These are phyloP conservation scores for Gonioctena quinquepunctata DNA, from an alignment of 1,140 invertebrate genomes.

Conservation along the genomic window DNA sequence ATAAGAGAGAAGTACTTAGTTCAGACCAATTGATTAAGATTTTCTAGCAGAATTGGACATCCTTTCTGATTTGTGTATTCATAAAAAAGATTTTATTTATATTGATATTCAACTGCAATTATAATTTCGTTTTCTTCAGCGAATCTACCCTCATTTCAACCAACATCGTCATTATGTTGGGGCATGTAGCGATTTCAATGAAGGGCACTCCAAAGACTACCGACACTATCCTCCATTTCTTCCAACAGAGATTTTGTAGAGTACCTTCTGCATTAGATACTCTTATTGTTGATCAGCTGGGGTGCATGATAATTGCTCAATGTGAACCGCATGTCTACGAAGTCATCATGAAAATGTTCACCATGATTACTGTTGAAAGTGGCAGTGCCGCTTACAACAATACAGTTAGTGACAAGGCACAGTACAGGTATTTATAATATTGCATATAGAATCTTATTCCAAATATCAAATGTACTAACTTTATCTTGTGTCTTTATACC, in stretches of 20 bases:
- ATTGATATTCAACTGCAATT: too few relatives aligned
- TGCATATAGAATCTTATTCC: too few relatives aligned
- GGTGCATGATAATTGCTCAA: constrained; percentile 94
- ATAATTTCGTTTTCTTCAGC: constrained; percentile 59
- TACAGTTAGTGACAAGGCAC: constrained; percentile 69
- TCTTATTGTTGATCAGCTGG: constrained; percentile 95
- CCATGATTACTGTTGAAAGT: constrained; percentile 90
- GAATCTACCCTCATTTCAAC: constrained; percentile 89
- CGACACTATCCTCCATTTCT: constrained; percentile 95
- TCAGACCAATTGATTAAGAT: too few relatives aligned
- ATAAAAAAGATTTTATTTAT: too few relatives aligned
- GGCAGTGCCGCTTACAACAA: constrained; percentile 84
- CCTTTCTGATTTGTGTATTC: too few relatives aligned
- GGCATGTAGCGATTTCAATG: constrained; percentile 93
- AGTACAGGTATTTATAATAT: constrained; percentile 79
- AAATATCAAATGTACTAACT: too few relatives aligned
- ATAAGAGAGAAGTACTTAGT: too few relatives aligned
- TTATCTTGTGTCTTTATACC: too few relatives aligned
- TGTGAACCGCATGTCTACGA: constrained; percentile 85
- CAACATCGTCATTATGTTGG: constrained; percentile 96
- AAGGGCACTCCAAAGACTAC: constrained; percentile 91
- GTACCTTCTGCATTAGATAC: constrained; percentile 87
- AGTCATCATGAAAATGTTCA: constrained; percentile 98
- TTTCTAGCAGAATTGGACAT: too few relatives aligned
- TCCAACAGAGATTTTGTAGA: constrained; percentile 93